Base-by-base conservation (phyloP, 2,113 vertebrate species). In the Pygoscelis adeliae region DNA sequence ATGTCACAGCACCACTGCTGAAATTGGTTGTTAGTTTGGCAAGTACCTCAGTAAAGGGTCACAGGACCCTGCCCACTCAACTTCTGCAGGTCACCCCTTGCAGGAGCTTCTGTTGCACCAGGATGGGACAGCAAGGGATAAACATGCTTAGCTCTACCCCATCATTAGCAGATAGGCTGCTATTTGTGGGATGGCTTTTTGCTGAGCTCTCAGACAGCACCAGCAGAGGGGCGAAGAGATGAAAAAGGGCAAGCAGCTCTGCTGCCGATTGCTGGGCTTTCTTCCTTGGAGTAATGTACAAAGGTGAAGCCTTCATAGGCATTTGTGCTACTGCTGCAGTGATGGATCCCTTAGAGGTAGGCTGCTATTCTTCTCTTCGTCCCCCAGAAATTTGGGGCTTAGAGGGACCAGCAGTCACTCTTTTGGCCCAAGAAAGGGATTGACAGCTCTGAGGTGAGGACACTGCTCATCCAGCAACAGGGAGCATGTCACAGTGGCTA, bases 161-260 rank as follows among this genome's bases (percentile, higher is more conserved):
- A 36, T 90, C 88, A 86, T 96, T 95, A 95, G 56, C 66, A 83
- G 52, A 62, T 40, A 80, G 40, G 55, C 85, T 92, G 70, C 86
- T 94, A 47, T 94, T 97, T 95, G 95, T 84, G 80, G 90, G 30
- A 11, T 84, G 44, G 29, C 36, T 83, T 93, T 89, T 85, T 95
- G 92, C 90, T 94, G 87, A 94, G 81, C 59, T 84, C 77, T 96
- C 76, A 25, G 21, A 46, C 42, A 90, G 40, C 59, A 91, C 58
- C 84, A 82, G 42, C 50, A 91, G 58, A 71, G 38, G 15, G 70
- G 7, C 8, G 8, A 50, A 71, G 18, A 25, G 26, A 36, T 65
- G 20, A 49, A 76, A 82, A 83, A 87, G 9, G 27, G 17, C 49
- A 83, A 19, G 23, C 7, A 6, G 62, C 49, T 73, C 29, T 89